Conservation (phyloP, 2,797 vertebrate species). For the Cynodonichthys magdalenae region DNA sequence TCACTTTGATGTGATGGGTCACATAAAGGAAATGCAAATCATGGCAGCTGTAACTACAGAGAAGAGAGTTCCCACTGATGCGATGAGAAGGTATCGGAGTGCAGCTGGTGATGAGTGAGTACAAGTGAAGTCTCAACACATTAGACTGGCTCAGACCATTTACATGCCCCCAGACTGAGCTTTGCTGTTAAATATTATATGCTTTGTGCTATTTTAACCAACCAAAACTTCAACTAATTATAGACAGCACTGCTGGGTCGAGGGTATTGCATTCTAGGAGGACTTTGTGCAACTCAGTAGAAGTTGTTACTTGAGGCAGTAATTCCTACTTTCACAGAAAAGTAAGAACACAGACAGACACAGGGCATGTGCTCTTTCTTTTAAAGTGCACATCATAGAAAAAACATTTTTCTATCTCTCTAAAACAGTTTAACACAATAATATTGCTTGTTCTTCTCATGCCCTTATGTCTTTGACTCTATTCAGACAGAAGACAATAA, state of each 20-base stretch:
- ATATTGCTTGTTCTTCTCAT: not conserved
- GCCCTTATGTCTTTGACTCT: not conserved
- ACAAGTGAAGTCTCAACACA: not conserved
- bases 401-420: not conserved
- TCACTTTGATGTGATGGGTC: too few species aligned
- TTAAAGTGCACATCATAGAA: not conserved
- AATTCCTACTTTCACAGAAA: not conserved
- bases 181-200: not conserved
- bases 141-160: not conserved
- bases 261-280: not conserved
- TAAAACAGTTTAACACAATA: not conserved
- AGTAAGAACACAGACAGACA: not conserved
- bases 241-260: not conserved
- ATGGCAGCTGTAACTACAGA: not conserved
- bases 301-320: not conserved
- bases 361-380: not conserved
- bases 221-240: not conserved
- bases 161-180: not conserved
- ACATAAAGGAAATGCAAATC: too few species aligned
- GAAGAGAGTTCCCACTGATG: not conserved
- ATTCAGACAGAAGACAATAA: too few species aligned
- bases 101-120: too few species aligned
- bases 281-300: not conserved
- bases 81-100: too few species aligned
- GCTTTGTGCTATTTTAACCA: not conserved